phyloP scores from a whole-genome alignment of 2,888 invertebrate genomes.

The Tetragonisca angustula region DNA sequence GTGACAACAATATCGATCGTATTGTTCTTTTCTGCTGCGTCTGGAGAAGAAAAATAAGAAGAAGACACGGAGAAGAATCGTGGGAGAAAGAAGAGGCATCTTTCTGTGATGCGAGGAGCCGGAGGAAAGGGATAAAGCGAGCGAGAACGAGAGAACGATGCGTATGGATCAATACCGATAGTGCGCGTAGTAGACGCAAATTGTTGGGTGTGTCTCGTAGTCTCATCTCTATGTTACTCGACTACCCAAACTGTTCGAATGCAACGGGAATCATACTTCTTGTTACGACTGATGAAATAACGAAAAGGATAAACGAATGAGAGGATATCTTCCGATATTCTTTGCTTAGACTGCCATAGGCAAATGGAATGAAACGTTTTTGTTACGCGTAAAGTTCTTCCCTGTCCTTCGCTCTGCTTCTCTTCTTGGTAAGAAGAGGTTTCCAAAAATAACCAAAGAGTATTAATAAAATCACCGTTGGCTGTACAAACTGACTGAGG shows the following conservation, averaged over 20 bases:
- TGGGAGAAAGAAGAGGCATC: not conserved
- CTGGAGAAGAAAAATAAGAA: no score
- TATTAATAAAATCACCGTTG: constrained; percentile 78
- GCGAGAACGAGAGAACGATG: constrained; percentile 46
- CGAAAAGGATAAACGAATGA: not conserved
- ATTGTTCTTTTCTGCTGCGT: no score
- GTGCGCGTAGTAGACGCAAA: constrained; percentile 70
- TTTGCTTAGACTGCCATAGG: not conserved
- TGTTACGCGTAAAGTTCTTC: constrained; percentile 35
- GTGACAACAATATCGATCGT: no score
- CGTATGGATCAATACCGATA: constrained; percentile 81
- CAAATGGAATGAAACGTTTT: not conserved
- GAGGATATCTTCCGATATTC: not conserved
- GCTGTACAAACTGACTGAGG: constrained; percentile 55
- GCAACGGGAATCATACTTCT: no score
- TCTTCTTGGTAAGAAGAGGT: constrained; percentile 74
- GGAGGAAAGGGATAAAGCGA: constrained; percentile 18
- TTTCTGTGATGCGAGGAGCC: not conserved
- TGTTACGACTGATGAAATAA: not conserved
- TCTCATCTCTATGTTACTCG: constrained; percentile 75
- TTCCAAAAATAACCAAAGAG: constrained; percentile 77
- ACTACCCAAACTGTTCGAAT: constrained; percentile 58
- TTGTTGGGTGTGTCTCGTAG: constrained; percentile 81
- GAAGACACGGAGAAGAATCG: not conserved
- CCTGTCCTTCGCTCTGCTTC: constrained; percentile 6